Evolutionary conservation across 2,888 invertebrate genomes (phyloP).

Genomic region (Cephalotes varians): DNA sequence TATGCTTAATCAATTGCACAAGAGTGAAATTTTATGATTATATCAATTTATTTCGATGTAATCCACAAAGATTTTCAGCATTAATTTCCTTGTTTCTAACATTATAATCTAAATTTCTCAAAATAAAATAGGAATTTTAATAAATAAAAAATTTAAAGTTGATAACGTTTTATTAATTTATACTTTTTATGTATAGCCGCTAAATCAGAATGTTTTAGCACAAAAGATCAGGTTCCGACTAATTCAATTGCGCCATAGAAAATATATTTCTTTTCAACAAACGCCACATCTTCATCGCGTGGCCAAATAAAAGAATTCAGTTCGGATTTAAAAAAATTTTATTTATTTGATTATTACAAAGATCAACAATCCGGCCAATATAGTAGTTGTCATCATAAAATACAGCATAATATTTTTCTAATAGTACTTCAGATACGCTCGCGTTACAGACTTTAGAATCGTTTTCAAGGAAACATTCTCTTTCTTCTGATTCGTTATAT

Average conservation of each 20-base stretch:
- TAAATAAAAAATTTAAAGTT: neutral
- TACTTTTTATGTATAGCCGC: neutral
- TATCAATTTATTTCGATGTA: no score
- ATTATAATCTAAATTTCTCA: no score
- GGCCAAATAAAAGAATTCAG: slow-evolving; percentile 11
- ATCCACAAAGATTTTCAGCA: no score
- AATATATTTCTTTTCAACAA: slow-evolving; percentile 3
- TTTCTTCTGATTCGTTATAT: no score
- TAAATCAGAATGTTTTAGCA: neutral
- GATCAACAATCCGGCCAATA: slow-evolving; percentile 8
- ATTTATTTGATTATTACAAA: neutral
- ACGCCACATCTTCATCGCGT: no score
- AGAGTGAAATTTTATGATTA: no score
- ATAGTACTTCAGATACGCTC: neutral
- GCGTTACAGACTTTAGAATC: neutral
- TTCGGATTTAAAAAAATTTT: neutral
- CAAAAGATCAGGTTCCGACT: slow-evolving; percentile 1
- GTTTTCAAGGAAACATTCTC: neutral
- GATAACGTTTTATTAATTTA: neutral
- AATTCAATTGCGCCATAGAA: neutral
- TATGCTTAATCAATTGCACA: no score
- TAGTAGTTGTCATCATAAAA: no score
- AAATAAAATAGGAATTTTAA: no score
- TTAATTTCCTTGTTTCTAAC: no score
- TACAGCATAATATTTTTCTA: no score